Evolutionary conservation across 2,888 invertebrate species (phyloP).

Genomic region (Chrysotoxum bicinctum): DNA sequence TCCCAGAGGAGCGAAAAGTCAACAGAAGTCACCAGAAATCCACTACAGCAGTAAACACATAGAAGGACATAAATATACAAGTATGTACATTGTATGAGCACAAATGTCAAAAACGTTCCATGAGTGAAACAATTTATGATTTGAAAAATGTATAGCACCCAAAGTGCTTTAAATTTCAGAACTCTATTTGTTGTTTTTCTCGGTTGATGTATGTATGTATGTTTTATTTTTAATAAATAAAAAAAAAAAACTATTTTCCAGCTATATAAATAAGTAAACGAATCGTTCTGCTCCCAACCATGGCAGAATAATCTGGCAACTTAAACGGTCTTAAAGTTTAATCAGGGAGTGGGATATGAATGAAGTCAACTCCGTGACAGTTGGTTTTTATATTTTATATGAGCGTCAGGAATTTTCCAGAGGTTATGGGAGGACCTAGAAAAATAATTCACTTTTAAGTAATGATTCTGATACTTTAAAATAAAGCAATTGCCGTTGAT

Average conservation of each 20-base stretch:
- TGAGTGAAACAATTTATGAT: not conserved
- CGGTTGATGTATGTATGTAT: not conserved
- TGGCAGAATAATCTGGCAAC: not conserved
- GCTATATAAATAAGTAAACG: not conserved
- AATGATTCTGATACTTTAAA: not conserved
- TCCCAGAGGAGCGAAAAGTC: too few relatives aligned
- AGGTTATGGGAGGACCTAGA: not conserved
- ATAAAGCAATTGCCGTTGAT: not conserved
- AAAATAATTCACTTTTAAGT: not conserved
- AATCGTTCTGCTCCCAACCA: not conserved
- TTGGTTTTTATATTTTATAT: not conserved
- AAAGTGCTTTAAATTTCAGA: conserved; percentile 5
- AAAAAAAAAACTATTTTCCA: not conserved
- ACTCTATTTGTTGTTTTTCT: not conserved
- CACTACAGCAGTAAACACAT: not conserved
- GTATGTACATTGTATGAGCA: not conserved
- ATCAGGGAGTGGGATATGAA: not conserved
- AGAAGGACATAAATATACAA: not conserved
- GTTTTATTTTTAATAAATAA: not conserved
- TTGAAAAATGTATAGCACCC: not conserved
- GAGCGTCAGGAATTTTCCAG: not conserved
- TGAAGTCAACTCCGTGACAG: not conserved
- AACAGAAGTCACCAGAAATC: not conserved
- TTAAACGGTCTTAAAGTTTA: not conserved
- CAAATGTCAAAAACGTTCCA: not conserved